Percentiles rank a stretch among this genome's conserved stretches.
Evolutionary conservation across 1,140 invertebrate genomes (phyloP).

Genomic region (Leptinotarsa lineolata): DNA sequence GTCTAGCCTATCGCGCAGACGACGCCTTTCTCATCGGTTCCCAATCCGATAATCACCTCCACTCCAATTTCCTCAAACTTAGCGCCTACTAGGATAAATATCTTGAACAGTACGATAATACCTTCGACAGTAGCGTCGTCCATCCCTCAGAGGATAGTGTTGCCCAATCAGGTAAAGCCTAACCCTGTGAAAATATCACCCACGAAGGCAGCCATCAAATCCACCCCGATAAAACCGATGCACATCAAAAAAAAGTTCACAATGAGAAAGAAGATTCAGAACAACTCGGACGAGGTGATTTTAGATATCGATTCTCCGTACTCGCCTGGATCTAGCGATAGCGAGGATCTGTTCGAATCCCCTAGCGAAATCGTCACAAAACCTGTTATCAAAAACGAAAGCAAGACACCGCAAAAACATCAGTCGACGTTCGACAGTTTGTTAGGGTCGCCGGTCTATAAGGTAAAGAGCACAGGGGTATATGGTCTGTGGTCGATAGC

Average conservation of each 20-base stretch:
- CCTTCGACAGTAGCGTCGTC: conserved; percentile 45
- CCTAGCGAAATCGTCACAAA: conserved; percentile 63
- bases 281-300: conserved; percentile 59
- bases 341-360: conserved; percentile 84
- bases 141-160: conserved; percentile 56
- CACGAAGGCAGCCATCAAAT: conserved; percentile 61
- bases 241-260: conserved; percentile 54
- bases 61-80: conserved; percentile 52
- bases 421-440: conserved; percentile 63
- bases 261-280: conserved; percentile 35
- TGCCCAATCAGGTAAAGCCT: conserved; percentile 53
- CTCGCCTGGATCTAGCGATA: conserved; percentile 81
- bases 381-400: conserved; percentile 33
- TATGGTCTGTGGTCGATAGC: no score
- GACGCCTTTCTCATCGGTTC: conserved; percentile 44
- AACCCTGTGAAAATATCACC: conserved; percentile 58
- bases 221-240: conserved; percentile 62
- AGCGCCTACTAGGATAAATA: conserved; percentile 53
- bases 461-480: conserved; percentile 53
- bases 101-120: conserved; percentile 51
- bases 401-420: conserved; percentile 54
- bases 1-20: conserved; percentile 54
- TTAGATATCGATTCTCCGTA: conserved; percentile 82
- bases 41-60: conserved; percentile 50
- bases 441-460: conserved; percentile 59